Base-by-base conservation (phyloP, 1,140 invertebrate species). In the Drosophila athabasca region DNA sequence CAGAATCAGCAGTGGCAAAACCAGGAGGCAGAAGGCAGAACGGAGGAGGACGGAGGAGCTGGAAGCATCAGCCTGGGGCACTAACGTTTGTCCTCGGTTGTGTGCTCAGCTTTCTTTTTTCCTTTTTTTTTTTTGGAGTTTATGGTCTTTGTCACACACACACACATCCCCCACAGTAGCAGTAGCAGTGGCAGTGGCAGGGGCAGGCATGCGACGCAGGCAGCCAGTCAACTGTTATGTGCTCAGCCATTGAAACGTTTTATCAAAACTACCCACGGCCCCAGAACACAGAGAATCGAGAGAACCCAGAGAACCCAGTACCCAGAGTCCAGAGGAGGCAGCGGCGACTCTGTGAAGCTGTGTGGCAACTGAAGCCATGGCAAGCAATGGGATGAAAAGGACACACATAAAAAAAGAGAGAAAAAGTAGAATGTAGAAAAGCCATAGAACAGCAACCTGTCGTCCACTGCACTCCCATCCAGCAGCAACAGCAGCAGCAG, bases 221-320 rank as follows among this genome's bases (percentile, higher is more conserved):
- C 82, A 85, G 78, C 78, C 82, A 87, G 82, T 87, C 74, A 87
- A 87, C 82, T 87, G 82, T 87, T 87, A 87, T 87, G 83, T 87
- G 82, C 52, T 82, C 82, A 87, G 82, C 78, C 82, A 87, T 87
- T 87, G 82, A 87, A 87, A 87, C 82, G 75, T 81, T 87, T 87
- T 87, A 87, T 87, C 82, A 82, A 87, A 87, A 87, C 82, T 87
- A 87, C 83, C 82, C 82, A 82, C 66, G 75, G 82, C 75, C 48
- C 39, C 35, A 39, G 35, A 39, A 24, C 46, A 62, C 48, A 48
- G 64, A 49, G 59, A 57, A 26, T 35, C 6, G 1, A 24, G 3
- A 24, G 24, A 9, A 55, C 35, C 59, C 51, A 15, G 29, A n/a
- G 31, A 7, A 3, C 31, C 31, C 31, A 8, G 44, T 15, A n/a